These are phyloP conservation scores for Plecotus auritus DNA, from an alignment of 2,113 vertebrate species.

Conservation along the genomic window DNA sequence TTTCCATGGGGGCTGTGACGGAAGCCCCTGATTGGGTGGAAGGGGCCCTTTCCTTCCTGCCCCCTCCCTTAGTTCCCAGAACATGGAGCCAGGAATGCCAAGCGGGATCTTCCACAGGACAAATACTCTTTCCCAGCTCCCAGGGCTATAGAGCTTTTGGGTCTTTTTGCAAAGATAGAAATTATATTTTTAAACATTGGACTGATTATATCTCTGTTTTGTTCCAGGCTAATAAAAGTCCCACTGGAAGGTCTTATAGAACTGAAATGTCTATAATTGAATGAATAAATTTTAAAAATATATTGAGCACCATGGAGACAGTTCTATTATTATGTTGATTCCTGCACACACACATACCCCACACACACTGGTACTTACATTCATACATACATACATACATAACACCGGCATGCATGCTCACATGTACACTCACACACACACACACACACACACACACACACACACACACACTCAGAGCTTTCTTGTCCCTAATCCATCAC, in stretches of 20 bases:
- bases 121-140: neutral
- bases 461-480: neutral
- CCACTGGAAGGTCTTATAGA: neutral
- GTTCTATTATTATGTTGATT: neutral
- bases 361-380: neutral
- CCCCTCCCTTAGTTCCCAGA: conserved; percentile 59
- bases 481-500: neutral
- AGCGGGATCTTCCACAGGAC: conserved; percentile 39
- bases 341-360: neutral
- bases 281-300: neutral
- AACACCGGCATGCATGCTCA: neutral
- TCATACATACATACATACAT: neutral
- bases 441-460: fast-evolving
- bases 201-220: neutral
- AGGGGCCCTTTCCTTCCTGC: conserved; percentile 67
- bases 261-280: neutral
- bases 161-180: conserved; percentile 12
- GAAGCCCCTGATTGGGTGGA: conserved; percentile 52
- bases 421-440: fast-evolving
- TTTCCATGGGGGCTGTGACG: conserved; percentile 16
- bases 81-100: conserved; percentile 46
- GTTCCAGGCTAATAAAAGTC: neutral
- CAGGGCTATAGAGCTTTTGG: neutral
- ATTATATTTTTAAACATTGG: conserved; percentile 18
- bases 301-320: neutral